Base-by-base conservation (phyloP, 2,797 vertebrate species). In the Acrossocheilus wenchowensis region DNA sequence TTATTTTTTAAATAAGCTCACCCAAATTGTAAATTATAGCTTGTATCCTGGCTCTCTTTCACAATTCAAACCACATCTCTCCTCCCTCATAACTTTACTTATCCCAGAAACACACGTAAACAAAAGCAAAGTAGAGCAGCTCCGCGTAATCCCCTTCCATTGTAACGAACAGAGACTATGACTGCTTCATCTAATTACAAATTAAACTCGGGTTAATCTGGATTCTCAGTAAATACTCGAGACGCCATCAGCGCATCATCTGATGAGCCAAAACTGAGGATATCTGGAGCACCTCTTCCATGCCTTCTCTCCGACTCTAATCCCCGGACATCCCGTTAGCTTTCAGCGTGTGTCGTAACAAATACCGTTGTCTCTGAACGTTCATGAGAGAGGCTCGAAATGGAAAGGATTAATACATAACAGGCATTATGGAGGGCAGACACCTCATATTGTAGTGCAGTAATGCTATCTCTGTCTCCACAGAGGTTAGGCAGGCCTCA, bases 151-250 rank as follows among this genome's bases (percentile, higher is more conserved):
- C 88, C 90, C 90, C 87, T 50, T 26, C 36, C 75, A 54, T 74
- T 82, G 74, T 87, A 26, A 30, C 0, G 2, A 66, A 66, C 62
- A 60, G 52, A 48, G 77, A 68, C 14, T 89, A 87, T 78, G 68
- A 82, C 88, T 88, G 68, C 82, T 91, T 84, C 86, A 89, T 94
- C 91, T 93, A 93, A 93, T 92, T 87, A 90, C 34, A 88, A 72
- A 39, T 48, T 52, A 78, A 75, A 89, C 87, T 74, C 80, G 89
- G 84, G 89, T 91, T 93, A 91, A 92, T 90, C 89, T 85, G 62
- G 84, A 77, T 78, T 90, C 87, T 75, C 36, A 90, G 91, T 73
- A 64, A 19, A 23, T 64, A 83, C 87, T 86, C 0, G n/a, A 43
- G 17, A 43, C 78, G 83, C 81, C 85, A 74, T 68, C 89, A 88